Evolutionary conservation across 2,113 vertebrate species (phyloP), one percentile per base, ranked within the genome.

Genomic region (Otolemur garnettii): DNA sequence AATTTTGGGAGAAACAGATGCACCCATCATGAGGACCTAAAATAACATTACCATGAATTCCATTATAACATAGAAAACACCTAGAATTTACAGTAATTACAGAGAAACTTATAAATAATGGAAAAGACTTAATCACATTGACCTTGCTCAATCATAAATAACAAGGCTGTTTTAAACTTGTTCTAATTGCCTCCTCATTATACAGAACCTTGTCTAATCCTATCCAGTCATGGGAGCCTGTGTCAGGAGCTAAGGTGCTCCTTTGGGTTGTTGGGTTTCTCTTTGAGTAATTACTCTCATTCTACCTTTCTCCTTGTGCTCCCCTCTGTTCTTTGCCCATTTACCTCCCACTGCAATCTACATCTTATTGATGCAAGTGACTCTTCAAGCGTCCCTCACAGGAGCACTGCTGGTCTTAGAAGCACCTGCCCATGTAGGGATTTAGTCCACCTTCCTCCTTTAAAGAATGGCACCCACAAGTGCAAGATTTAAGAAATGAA

Each of bases 21-120:
- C 82, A 77, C 5, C 18, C 89, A 82, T 95, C 80, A 94, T 11
- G 33, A 80, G 60, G 75, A 78, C 35, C 84, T 95, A 93, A 96
- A 97, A 97, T 96, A 97, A 94, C 90, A 94, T 88, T 87, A 64
- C 38, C 66, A 5, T 38, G 95, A 96, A 68, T 87, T 89, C 38
- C 91, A 72, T 95, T 90, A 93, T 72, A 93, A 95, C 86, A 97
- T 66, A 95, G 50, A 91, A 94, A 97, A 93, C 91, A 91, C 86
- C 87, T 96, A 96, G 71, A 83, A 90, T 94, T 95, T 96, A 90
- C 24, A 95, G 68, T 93, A 96, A 97, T 97, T 94, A 68, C 72
- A 50, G 11, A 77, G 71, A 93, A 96, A 95, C 95, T 97, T 97
- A 97, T 96, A 97, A 96, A 97, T 97, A 97, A 97, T 98, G 97